Conservation (phyloP, 2,888 invertebrate genomes). For the Sinohyriopsis cumingii region DNA sequence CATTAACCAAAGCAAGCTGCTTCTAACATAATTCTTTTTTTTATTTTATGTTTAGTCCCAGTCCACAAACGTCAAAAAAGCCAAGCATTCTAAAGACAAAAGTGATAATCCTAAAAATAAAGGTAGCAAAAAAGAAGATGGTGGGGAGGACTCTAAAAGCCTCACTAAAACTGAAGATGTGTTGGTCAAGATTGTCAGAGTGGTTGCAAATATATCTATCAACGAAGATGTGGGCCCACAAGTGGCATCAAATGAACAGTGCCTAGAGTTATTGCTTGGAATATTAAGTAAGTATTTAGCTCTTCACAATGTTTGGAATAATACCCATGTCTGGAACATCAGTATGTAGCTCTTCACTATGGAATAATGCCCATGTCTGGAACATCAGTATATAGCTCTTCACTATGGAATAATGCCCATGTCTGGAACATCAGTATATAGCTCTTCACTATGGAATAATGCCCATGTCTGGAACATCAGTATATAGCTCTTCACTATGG, state of each 20-base stretch:
- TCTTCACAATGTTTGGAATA: background rate
- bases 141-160: slow-evolving; percentile 13
- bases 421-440: slow-evolving; percentile 7
- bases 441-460: no score
- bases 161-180: slow-evolving; percentile 73
- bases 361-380: no score
- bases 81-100: slow-evolving; percentile 1
- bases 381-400: slow-evolving; percentile 9
- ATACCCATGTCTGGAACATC: background rate
- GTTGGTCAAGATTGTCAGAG: slow-evolving; percentile 78
- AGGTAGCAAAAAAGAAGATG: slow-evolving; percentile 22
- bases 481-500: background rate
- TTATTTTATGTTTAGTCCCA: slow-evolving; percentile 4
- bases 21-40: background rate
- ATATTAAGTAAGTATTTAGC: slow-evolving; percentile 62
- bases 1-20: background rate
- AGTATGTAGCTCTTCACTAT: no score
- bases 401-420: no score
- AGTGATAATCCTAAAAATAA: slow-evolving; percentile 13
- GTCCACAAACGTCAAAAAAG: background rate
- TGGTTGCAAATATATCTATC: slow-evolving; percentile 89
- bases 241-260: slow-evolving; percentile 73
- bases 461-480: slow-evolving; percentile 4
- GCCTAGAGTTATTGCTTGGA: slow-evolving; percentile 67
- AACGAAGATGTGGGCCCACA: slow-evolving; percentile 83